Base-by-base conservation (phyloP, 2,113 vertebrate genomes). In the Dasyprocta punctata region DNA sequence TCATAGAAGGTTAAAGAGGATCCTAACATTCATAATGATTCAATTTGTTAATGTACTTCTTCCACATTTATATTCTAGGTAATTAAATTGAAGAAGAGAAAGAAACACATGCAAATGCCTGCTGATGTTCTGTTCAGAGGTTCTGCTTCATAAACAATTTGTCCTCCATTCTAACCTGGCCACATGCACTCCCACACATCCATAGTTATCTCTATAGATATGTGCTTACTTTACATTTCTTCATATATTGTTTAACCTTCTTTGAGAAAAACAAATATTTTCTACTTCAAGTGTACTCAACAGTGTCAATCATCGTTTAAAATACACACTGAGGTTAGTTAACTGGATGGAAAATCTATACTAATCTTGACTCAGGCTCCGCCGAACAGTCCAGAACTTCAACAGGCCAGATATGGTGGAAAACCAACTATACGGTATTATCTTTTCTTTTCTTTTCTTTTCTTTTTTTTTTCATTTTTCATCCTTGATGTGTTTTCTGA, bases 21-120 rank as follows among this genome's bases (percentile, higher is more conserved):
- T 26, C 44, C 56, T 75, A 87, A 89, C 28, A 47, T 61, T 36
- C 38, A 22, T 65, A 89, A 52, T 65, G 41, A 89, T 63, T 83
- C 67, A 69, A 69, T 56, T 91, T 56, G 61, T 69, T 63, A 85
- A 4, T 47, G 16, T 67, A 26, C 67, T 94, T 86, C 63, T 61
- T 41, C 54, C 12, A 86, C 36, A 60, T 41, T 86, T 33, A 33
- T 26, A 77, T 90, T 90, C 71, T 60, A 89, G 80, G 49, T 38
- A 85, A 80, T 92, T 65, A 61, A 75, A 84, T 58, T 88, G 54
- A 52, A 87, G 86, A 92, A 75, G 41, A 52, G 73, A 96, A 83
- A 28, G 80, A 86, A 44, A 96, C 58, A 77, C 24, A 58, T 61
- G 71, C 44, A 71, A 84, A 93, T 78, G 44, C 54, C 56, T 71